A percentile compares a stretch with the other conserved stretches of the same genome.
phyloP scores from a whole-genome alignment of 2,797 vertebrate species.

The Myiotriccus ornatus region DNA sequence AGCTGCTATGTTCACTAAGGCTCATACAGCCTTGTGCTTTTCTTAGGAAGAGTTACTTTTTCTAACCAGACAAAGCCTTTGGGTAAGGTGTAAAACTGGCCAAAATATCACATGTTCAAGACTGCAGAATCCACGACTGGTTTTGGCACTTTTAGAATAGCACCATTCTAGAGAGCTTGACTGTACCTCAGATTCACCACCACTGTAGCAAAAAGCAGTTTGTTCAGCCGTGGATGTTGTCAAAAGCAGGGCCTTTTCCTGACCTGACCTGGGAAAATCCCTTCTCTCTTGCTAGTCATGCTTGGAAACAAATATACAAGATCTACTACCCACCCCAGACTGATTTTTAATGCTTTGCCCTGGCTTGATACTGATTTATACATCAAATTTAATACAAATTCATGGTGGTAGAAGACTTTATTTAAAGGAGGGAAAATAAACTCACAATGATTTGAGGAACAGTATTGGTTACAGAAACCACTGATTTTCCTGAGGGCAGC shows the following conservation, averaged over 20 bases:
- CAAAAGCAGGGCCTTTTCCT: neutral
- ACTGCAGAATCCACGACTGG: neutral
- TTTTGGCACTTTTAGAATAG: neutral
- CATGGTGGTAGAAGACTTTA: constrained; percentile 12
- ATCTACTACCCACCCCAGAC: neutral
- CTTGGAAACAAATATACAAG: neutral
- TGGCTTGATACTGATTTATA: neutral
- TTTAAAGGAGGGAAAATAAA: constrained; percentile 7
- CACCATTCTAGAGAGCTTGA: neutral
- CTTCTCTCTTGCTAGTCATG: neutral
- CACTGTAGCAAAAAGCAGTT: neutral
- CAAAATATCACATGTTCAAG: neutral
- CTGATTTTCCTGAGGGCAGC: neutral
- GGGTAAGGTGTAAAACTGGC: neutral
- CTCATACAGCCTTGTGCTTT: neutral
- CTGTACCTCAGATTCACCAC: neutral
- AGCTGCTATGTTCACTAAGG: neutral
- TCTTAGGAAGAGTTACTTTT: neutral
- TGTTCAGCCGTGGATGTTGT: neutral
- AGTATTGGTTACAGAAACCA: neutral
- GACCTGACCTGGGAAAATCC: neutral
- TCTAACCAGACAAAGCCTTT: neutral
- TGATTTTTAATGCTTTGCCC: neutral
- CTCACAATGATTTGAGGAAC: neutral
- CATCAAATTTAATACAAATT: neutral